Percentiles rank a stretch among this genome's conserved stretches.
Evolutionary conservation across 2,113 vertebrate genomes (phyloP).

Genomic region (Lepus americanus): DNA sequence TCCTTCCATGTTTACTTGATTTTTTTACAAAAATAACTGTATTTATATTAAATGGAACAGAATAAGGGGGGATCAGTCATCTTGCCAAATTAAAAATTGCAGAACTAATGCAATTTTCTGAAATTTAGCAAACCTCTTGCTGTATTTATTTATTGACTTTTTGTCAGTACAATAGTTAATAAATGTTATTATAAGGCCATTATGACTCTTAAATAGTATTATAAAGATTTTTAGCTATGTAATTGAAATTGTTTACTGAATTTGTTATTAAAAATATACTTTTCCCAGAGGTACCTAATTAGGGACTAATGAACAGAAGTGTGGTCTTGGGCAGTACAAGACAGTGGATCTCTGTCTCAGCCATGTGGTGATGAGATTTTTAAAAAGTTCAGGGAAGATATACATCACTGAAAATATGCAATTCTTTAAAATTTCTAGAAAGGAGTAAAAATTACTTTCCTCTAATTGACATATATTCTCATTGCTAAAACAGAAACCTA

Average conservation of each 20-base stretch:
- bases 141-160: slow-evolving; percentile 81
- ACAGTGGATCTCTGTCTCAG: too few species aligned
- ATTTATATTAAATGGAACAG: slow-evolving; percentile 22
- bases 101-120: slow-evolving; percentile 45
- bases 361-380: too few species aligned
- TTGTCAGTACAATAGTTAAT: slow-evolving; percentile 81
- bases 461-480: not conserved
- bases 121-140: slow-evolving; percentile 75
- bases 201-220: not conserved
- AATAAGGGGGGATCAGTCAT: slow-evolving; percentile 72
- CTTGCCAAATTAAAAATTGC: slow-evolving; percentile 10
- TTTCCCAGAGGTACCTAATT: too few species aligned
- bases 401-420: not conserved
- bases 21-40: not conserved
- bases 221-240: not conserved
- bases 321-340: too few species aligned
- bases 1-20: not conserved
- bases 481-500: not conserved
- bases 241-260: not conserved
- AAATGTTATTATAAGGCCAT: slow-evolving; percentile 74
- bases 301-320: too few species aligned
- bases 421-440: slow-evolving; percentile 22
- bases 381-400: too few species aligned
- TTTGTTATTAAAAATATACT: not conserved
- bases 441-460: not conserved